Evolutionary conservation across 2,113 vertebrate species (phyloP).

Genomic region (Ailurus styani): DNA sequence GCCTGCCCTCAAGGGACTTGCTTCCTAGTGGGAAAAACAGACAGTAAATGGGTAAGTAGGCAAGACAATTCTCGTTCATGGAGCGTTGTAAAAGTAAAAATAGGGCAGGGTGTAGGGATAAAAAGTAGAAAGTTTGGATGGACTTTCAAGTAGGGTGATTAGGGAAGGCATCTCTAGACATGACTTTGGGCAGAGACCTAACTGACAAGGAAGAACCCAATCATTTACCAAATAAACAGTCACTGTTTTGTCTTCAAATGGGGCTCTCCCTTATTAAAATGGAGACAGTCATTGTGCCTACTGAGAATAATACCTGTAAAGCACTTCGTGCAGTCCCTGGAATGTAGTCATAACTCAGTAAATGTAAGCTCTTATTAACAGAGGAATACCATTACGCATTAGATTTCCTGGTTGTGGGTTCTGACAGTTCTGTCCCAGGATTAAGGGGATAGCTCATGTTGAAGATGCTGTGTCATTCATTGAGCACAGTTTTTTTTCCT

Average conservation of each 20-base stretch:
- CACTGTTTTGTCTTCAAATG: constrained; percentile 33
- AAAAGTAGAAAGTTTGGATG: neutral
- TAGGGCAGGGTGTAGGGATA: neutral
- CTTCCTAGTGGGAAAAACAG: neutral
- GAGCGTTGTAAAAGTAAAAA: neutral
- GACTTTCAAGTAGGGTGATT: neutral
- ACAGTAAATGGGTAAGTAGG: neutral
- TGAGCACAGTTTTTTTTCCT: neutral
- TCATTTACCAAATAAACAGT: neutral
- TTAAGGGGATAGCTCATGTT: neutral
- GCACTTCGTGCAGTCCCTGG: neutral
- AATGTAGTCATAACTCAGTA: neutral
- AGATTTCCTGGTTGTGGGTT: neutral
- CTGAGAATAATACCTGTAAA: neutral
- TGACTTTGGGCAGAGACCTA: neutral
- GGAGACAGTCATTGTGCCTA: neutral
- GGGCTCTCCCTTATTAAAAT: constrained; percentile 12
- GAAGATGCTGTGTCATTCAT: neutral
- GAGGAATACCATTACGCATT: neutral
- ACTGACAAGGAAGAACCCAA: neutral
- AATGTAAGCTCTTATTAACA: neutral
- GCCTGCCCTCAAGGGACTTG: neutral
- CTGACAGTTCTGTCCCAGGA: neutral
- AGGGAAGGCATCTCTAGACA: neutral
- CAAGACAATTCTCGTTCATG: neutral